Evolutionary conservation across 2,797 vertebrate genomes (phyloP).

Genomic region (Eulemur rubriventer): DNA sequence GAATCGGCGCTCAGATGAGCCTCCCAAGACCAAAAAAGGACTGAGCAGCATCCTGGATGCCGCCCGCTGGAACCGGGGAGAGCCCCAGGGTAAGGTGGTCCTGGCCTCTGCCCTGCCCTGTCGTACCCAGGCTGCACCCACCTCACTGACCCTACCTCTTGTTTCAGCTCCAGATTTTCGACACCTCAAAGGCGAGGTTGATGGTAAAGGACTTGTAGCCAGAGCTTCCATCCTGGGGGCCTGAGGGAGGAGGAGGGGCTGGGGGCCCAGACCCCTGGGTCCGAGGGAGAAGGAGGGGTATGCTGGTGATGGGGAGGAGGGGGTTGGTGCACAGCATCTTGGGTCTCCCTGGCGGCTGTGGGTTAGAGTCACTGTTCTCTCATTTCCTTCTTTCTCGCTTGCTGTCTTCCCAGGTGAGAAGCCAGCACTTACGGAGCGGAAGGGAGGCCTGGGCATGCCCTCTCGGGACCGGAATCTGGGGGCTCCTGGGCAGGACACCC

Average conservation of each 20-base stretch:
- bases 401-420: constrained; percentile 73
- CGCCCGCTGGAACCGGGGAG: constrained; percentile 86
- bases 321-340: background rate
- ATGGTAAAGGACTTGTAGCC: constrained; percentile 67
- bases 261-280: background rate
- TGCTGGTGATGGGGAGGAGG: background rate
- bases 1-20: constrained; percentile 87
- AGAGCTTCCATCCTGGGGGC: background rate
- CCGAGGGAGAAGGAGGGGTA: background rate
- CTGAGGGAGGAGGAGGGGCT: background rate
- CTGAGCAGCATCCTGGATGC: constrained; percentile 87
- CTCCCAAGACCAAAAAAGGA: constrained; percentile 86
- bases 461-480: constrained; percentile 43
- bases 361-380: background rate
- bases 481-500: constrained; percentile 45
- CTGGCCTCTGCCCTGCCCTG: fast-evolving
- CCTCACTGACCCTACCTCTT: background rate
- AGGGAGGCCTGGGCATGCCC: constrained; percentile 18
- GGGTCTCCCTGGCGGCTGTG: background rate
- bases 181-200: constrained; percentile 70
- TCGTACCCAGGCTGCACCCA: fast-evolving
- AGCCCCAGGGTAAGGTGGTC: constrained; percentile 84
- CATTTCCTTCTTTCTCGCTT: background rate
- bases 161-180: constrained; percentile 72
- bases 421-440: constrained; percentile 66